These are phyloP conservation scores for Apocheima hispidaria DNA, from an alignment of 2,888 invertebrate species.

Conservation along the genomic window DNA sequence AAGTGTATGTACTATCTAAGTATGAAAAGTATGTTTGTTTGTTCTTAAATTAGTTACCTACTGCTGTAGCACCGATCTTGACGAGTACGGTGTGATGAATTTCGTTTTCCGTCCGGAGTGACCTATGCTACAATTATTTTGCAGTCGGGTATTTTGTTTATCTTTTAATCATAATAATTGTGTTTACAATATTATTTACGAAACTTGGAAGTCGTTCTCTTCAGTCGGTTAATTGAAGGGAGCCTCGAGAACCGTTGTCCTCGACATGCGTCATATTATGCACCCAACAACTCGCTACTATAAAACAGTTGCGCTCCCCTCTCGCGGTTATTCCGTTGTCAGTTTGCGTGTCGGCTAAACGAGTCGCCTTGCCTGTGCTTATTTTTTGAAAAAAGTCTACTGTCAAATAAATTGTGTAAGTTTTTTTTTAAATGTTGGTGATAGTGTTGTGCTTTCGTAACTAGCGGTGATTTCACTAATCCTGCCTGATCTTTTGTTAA, in stretches of 20 bases:
- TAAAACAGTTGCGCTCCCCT: conserved; percentile 66
- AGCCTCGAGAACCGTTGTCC: conserved; percentile 49
- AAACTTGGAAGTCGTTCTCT: neutral
- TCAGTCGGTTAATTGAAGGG: conserved; percentile 16
- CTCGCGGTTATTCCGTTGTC: conserved; percentile 60
- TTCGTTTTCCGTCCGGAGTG: too few relatives aligned
- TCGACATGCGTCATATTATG: conserved; percentile 61
- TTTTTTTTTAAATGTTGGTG: conserved; percentile 41
- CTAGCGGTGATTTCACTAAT: neutral
- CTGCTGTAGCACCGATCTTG: too few relatives aligned
- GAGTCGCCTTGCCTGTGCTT: conserved; percentile 46
- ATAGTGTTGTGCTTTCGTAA: conserved; percentile 19
- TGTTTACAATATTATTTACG: neutral
- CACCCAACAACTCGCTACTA: conserved; percentile 48
- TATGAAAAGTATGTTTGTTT: too few relatives aligned
- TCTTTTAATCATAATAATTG: too few relatives aligned
- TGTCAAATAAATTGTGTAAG: conserved; percentile 58
- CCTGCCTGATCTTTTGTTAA: conserved; percentile 16
- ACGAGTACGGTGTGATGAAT: too few relatives aligned
- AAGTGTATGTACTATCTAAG: too few relatives aligned
- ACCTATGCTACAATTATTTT: too few relatives aligned
- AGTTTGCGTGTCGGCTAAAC: conserved; percentile 52
- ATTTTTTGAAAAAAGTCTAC: conserved; percentile 49
- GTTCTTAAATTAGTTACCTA: too few relatives aligned
- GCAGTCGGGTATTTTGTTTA: too few relatives aligned